These are phyloP conservation scores for Malacoctenus gilli DNA, from an alignment of 2,797 vertebrate species.

Conservation along the genomic window DNA sequence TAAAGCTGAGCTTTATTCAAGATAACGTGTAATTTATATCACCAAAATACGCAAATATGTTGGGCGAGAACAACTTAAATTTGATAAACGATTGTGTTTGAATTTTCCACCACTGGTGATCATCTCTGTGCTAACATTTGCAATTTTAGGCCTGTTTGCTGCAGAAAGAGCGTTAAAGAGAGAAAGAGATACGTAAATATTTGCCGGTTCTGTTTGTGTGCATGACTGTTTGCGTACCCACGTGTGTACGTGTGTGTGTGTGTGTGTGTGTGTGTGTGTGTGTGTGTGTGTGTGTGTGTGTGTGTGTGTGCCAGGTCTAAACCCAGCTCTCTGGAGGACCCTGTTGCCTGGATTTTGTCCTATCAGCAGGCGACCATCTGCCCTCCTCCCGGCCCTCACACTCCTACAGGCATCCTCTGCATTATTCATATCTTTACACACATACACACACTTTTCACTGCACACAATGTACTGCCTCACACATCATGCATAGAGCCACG, in stretches of 20 bases:
- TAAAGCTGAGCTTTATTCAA: too few relatives aligned
- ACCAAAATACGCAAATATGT: too few relatives aligned
- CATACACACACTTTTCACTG: slow-evolving; percentile 24
- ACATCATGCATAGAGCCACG: slow-evolving; percentile 42
- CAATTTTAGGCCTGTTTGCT: too few relatives aligned
- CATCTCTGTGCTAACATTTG: too few relatives aligned
- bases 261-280: not conserved
- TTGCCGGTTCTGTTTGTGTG: not conserved
- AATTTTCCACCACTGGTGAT: too few relatives aligned
- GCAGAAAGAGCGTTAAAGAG: not conserved
- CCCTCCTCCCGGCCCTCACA: slow-evolving; percentile 65
- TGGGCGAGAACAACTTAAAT: too few relatives aligned
- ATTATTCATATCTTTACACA: slow-evolving; percentile 70
- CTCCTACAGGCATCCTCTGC: slow-evolving; percentile 65
- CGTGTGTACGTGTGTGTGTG: not conserved
- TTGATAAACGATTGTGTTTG: too few relatives aligned
- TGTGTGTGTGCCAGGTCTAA: slow-evolving; percentile 32
- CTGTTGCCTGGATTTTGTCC: slow-evolving; percentile 65
- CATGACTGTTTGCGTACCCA: too few relatives aligned
- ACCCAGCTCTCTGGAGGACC: slow-evolving; percentile 69
- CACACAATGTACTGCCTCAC: slow-evolving; percentile 37
- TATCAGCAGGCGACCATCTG: slow-evolving; percentile 76
- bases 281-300: slow-evolving; percentile 16
- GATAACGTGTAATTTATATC: too few relatives aligned
- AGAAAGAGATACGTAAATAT: not conserved